phyloP scores from a whole-genome alignment of 2,113 vertebrate genomes.

The Pterocles burchelli region DNA sequence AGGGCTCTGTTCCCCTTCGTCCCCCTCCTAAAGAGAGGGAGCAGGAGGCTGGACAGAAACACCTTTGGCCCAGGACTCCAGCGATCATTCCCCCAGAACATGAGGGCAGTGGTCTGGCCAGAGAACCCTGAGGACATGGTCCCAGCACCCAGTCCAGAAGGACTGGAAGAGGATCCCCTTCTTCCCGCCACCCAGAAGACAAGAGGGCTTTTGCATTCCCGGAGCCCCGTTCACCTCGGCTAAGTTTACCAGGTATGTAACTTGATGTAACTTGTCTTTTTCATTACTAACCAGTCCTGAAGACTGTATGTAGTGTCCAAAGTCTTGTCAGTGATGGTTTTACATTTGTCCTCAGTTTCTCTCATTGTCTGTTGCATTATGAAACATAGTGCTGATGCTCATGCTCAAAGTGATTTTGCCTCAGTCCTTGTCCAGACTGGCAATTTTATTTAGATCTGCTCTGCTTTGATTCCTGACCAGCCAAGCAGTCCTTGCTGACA shows the following conservation, averaged over 20 bases:
- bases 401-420: neutral
- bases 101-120: fast-evolving
- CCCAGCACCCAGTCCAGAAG: neutral
- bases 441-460: neutral
- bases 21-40: neutral
- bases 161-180: neutral
- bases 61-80: neutral
- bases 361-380: neutral
- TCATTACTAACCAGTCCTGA: neutral
- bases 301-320: neutral
- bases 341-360: neutral
- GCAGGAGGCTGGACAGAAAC: neutral
- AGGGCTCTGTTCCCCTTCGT: neutral
- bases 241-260: neutral
- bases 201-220: neutral
- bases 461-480: neutral
- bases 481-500: neutral
- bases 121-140: neutral
- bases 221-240: neutral
- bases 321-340: neutral
- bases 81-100: fast-evolving
- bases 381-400: neutral
- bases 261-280: neutral
- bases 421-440: neutral
- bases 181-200: neutral